Base-by-base conservation (phyloP, 35 echinoderm and acorn worm genomes). In the Nesometra sesokonis region DNA sequence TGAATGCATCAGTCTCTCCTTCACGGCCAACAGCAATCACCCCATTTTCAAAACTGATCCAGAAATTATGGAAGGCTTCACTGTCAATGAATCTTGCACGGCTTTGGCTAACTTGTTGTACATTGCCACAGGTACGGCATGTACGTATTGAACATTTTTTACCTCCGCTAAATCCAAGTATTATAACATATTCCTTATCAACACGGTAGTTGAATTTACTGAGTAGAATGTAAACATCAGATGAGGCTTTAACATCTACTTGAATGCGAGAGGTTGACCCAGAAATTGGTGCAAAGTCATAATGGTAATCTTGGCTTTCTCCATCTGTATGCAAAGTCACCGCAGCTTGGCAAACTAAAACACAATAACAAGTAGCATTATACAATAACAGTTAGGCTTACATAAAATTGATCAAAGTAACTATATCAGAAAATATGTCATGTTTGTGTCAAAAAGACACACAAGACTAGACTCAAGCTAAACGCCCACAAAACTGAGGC, bases 1-100 rank as follows among this genome's bases (percentile, higher is more conserved):
- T 32, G 32, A 80, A 80, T 4, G 78, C 78, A 13, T 19, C 31
- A 13, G 31, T 13, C 11, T 80, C 84, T 33, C 84, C 84, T 47
- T 47, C 84, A 35, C 47, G 37, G 15, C 84, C 84, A 85, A 85
- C 84, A 30, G 40, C 17, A 35, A 85, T 85, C 32, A 47, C 9
- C 32, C 84, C 84, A 57, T 85, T 57, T 7, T 57, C 30, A 76
- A 57, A 57, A 23, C 84, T 85, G 29, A 85, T 57, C 84, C 84
- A 85, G 76, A 85, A 85, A 23, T 7, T 76, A n/a, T 46, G 23
- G 38, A 85, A 85, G 29, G 37, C 40, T 30, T 47, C 32, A 83
- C 11, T 67, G 52, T 67, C 52, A 67, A 67, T 67, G 52, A 13
- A 67, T 27, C 23, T 67, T 67, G 52, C 8, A 67, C 52, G 52